Evolutionary conservation across 2,888 invertebrate species (phyloP), one percentile per base, ranked within the genome.

Genomic region (Drosophila pegasa): DNA sequence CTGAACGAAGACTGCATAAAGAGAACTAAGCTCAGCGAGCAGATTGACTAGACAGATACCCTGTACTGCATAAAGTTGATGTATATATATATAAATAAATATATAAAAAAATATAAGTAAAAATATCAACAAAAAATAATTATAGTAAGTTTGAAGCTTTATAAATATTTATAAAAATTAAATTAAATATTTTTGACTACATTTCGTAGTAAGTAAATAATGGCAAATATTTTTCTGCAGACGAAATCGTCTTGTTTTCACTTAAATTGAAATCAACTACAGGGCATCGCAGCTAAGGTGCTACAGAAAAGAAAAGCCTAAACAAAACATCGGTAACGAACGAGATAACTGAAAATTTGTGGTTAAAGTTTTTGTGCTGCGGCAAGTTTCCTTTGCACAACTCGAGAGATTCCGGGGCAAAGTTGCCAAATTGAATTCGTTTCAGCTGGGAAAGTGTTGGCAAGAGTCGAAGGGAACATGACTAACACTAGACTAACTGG

Each of bases 321-420:
- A 20, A 18, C 47, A 27, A 25, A 72, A 60, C 47, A 48, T 43
- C 48, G 51, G 58, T 45, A 31, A 47, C 57, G 57, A 59, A 61
- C 71, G 60, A 78, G 59, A 66, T 65, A 51, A 58, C 3, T 25
- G 58, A 62, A 22, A 66, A 22, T 45, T 37, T 60, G 43, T 35
- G 54, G 52, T 54, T 65, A 60, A 63, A 51, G 57, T 45, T 55
- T 73, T 80, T 45, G 45, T 37, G 41, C 37, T 38, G 45, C 52
- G 31, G 9, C 8, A 31, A 31, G 77, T 51, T 67, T 67, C 61
- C 61, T 43, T 73, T 78, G 78, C 75, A 78, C 78, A 75, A 75
- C 78, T 41, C 48, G 18, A 56, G 50, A 70, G 65, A 71, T 71
- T 59, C 61, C 77, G 59, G 59, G 57, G 58, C 20, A 29, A 40